Conservation (phyloP, 2,113 vertebrate species). For the Bettongia penicillata region DNA sequence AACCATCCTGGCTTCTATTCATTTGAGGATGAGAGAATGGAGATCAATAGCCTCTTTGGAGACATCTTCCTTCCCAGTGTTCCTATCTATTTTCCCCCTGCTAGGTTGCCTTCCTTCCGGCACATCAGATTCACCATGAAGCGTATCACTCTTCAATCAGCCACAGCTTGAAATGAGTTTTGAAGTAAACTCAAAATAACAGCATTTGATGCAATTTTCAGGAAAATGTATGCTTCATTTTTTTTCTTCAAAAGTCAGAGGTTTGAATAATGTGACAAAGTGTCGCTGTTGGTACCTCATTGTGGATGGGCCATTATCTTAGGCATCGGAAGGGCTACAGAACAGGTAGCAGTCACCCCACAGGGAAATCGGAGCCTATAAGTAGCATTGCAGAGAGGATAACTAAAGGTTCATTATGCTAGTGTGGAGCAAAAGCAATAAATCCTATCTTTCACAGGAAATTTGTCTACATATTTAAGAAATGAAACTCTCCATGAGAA, state of each 20-base stretch:
- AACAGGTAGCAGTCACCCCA: not conserved
- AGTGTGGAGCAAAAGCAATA: not conserved
- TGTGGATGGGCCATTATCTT: not conserved
- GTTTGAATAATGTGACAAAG: not conserved
- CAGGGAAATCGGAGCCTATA: constrained; percentile 2
- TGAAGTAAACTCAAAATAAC: constrained; percentile 2
- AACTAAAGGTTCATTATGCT: not conserved
- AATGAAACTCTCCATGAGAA: not conserved
- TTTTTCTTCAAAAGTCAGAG: not conserved
- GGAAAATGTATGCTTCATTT: not conserved
- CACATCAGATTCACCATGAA: not conserved
- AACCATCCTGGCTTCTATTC: not conserved
- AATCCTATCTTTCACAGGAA: not conserved
- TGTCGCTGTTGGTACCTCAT: not conserved
- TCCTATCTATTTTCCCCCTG: not conserved
- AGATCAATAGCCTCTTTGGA: not conserved
- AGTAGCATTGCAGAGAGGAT: not conserved
- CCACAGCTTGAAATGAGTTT: not conserved
- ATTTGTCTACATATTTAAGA: constrained; percentile 2
- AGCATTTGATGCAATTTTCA: not conserved
- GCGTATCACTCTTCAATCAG: not conserved
- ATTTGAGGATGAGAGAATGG: not conserved
- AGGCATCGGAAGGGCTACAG: not conserved
- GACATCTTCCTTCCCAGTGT: not conserved
- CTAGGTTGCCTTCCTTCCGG: not conserved